These are phyloP conservation scores for Cyclura pinguis DNA, from an alignment of 2,797 vertebrate genomes.

Conservation along the genomic window DNA sequence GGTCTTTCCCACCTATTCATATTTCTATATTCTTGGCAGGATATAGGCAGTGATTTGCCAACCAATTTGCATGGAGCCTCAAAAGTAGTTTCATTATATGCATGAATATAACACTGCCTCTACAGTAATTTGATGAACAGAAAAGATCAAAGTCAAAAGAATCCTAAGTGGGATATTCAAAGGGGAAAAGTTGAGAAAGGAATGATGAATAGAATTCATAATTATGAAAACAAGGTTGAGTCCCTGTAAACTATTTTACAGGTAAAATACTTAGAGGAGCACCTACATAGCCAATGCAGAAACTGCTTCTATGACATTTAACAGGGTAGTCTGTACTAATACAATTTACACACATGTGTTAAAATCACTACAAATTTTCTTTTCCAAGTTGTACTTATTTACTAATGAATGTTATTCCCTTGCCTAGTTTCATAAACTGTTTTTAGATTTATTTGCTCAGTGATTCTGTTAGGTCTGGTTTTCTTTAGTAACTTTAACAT, in stretches of 20 bases:
- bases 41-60: not conserved
- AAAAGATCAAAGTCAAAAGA: not conserved
- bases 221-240: not conserved
- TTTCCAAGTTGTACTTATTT: conserved; percentile 1
- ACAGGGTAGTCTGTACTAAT: not conserved
- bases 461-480: conserved; percentile 19
- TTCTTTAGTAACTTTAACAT: not conserved
- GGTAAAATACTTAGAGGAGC: not conserved
- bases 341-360: not conserved
- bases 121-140: not conserved
- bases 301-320: not conserved
- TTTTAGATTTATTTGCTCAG: not conserved
- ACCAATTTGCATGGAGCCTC: not conserved
- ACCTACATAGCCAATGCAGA: not conserved
- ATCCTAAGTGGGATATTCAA: not conserved
- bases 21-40: not conserved
- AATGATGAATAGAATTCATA: not conserved
- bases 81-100: not conserved
- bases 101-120: not conserved
- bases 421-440: not conserved
- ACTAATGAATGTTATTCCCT: not conserved
- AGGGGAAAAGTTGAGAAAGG: not conserved
- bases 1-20: not conserved
- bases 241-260: not conserved
- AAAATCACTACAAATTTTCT: not conserved